A percentile compares a stretch with the other conserved stretches of the same genome.
phyloP scores from a whole-genome alignment of 2,113 vertebrate genomes.

The Zosterops borbonicus region DNA sequence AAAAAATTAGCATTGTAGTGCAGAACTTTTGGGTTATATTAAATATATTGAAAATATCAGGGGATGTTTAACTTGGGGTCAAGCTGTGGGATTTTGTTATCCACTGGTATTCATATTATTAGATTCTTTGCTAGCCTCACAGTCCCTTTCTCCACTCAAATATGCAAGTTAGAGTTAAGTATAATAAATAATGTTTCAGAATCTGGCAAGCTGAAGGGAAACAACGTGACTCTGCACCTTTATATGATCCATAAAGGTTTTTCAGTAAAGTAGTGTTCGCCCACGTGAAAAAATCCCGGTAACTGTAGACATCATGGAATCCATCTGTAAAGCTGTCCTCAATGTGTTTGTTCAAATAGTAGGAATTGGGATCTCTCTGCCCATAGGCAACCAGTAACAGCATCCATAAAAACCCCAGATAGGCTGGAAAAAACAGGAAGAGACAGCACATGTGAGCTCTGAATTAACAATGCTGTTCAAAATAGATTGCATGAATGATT shows the following conservation, averaged over 20 bases:
- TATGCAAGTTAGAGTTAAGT: not conserved
- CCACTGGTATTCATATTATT: not conserved
- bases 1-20: not conserved
- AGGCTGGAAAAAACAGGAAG: constrained; percentile 70
- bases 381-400: constrained; percentile 90
- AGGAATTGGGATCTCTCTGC: constrained; percentile 90
- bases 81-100: not conserved
- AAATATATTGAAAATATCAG: not conserved
- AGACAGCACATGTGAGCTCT: not conserved
- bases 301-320: constrained; percentile 76
- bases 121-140: not conserved
- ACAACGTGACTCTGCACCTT: constrained; percentile 74
- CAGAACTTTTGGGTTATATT: not conserved
- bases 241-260: constrained; percentile 83
- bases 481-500: not conserved
- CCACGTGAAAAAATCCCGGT: constrained; percentile 86
- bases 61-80: not conserved
- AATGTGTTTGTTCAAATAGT: constrained; percentile 88
- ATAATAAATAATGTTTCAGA: not conserved
- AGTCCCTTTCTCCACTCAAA: not conserved
- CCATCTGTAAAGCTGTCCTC: constrained; percentile 85
- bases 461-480: not conserved
- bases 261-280: constrained; percentile 84
- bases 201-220: not conserved
- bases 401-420: constrained; percentile 93